Evolutionary conservation across 2,797 vertebrate genomes (phyloP), one percentile per base, ranked within the genome.

Genomic region (Hirundo rustica): DNA sequence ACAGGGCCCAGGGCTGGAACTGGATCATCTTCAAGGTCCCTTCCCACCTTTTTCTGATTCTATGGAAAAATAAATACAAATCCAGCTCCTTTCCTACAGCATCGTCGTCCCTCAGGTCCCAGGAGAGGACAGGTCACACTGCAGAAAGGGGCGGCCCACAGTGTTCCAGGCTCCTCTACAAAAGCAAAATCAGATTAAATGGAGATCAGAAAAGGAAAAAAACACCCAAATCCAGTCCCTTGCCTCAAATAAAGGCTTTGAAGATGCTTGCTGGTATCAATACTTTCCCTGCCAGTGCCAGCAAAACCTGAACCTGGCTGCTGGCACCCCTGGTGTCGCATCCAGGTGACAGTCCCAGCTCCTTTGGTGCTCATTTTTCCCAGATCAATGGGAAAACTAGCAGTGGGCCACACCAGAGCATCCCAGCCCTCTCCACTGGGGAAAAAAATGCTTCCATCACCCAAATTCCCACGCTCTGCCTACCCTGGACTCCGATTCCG

Each of bases 381-480:
- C 1, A 2, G 23, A 60, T 29, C 67, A 71, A 19, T 1, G 5
- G 29, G 40, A 22, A 2, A 27, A 13, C 55, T 21, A 38, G 36
- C 36, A 38, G 10, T 32, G 67, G 36, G 51, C 27, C n/a, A 11
- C 74, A 32, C 4, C 60, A 50, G 44, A 53, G 14, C 5, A 1
- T 13, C 48, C 32, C 66, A 74, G 26, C 21, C 45, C 38, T 54
- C 29, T 3, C 45, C 15, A 10, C 16, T 9, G 10, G 8, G 34
- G 5, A 0, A 12, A 40, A n/a, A 40, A 19, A 1, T 12, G 2
- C 4, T 32, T 9, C 51, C 12, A 4, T 2, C 44, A 10, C 10
- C 18, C 15, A 6, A 42, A 67, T 53, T 36, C 25, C 13, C 67
- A 16, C 18, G 2, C 20, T 26, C 30, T 55, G 40, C 34, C 78